Evolutionary conservation across 2,888 invertebrate genomes (phyloP).

Genomic region (Apamea epomidion): DNA sequence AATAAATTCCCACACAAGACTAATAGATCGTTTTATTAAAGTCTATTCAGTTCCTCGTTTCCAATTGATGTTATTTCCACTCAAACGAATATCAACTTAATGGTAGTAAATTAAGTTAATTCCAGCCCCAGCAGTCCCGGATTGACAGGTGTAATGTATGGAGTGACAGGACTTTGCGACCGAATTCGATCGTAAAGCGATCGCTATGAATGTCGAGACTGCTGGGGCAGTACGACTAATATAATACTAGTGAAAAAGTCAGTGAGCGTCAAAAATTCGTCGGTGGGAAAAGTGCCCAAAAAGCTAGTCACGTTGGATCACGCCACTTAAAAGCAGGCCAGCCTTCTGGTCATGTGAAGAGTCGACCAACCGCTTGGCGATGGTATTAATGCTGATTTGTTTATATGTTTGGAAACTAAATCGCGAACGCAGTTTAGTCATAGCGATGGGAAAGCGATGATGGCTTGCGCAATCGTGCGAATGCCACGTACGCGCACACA

Average conservation of each 20-base stretch:
- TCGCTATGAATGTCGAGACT: no score
- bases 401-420: neutral
- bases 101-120: neutral
- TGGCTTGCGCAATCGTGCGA: constrained; percentile 66
- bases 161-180: no score
- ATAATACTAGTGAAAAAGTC: neutral
- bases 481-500: constrained; percentile 49
- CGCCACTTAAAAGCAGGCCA: no score
- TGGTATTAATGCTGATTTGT: neutral
- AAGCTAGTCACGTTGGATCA: no score
- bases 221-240: neutral
- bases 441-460: constrained; percentile 68
- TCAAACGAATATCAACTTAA: neutral
- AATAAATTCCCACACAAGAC: constrained; percentile 54
- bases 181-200: no score
- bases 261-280: no score
- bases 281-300: no score
- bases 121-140: no score
- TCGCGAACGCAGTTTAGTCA: constrained; percentile 23
- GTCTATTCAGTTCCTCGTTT: neutral
- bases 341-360: no score
- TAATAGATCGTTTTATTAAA: constrained; percentile 17
- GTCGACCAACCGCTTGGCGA: no score
- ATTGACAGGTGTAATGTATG: no score
- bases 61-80: neutral